Evolutionary conservation across 2,797 vertebrate species (phyloP), one percentile per base, ranked within the genome.

Genomic region (Enteromius viviparus): DNA sequence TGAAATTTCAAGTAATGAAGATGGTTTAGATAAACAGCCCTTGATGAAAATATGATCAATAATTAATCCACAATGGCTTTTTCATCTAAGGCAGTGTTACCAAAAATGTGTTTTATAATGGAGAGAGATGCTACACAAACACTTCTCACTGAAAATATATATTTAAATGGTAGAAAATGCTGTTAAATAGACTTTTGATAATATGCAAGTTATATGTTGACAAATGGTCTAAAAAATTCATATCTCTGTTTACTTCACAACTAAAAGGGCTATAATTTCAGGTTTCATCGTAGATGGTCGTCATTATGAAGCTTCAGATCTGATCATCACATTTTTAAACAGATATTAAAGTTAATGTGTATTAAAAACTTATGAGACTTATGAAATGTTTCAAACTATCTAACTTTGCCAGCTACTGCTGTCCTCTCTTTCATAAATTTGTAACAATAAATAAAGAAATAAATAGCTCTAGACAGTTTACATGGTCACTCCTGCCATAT

Each of bases 221-320:
- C 58, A 14, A 1, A 34, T 64, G 4, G 14, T 65, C 34, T 51
- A 34, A 53, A 79, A 72, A 34, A 19, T 0, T 21, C 3, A 60
- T 23, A 10, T 40, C 34, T 68, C 40, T 70, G 76, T 85, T 71
- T 82, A 82, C 84, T 74, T 64, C 40, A 74, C 74, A 60, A 74
- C 17, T 17, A 82, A 80, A 66, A 76, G 85, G 79, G 78, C 78
- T 84, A 68, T 78, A 76, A 66, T 70, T 75, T 64, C 49, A 78
- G 11, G 42, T 47, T 37, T 32, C 32, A 69, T 68, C 21, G 29
- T 75, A n/a, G 29, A 64, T 64, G 9, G 7, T 23, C 14, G 6
- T 37, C 32, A 37, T 14, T 64, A 49, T 14, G 2, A 68, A 66
- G 40, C 23, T 71, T 55, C 11, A 55, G 32, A 55, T 75, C 60